A percentile compares a stretch with the other conserved stretches of the same genome.
Conservation (phyloP, 2,113 vertebrate genomes). For the Crotalus horridus region DNA sequence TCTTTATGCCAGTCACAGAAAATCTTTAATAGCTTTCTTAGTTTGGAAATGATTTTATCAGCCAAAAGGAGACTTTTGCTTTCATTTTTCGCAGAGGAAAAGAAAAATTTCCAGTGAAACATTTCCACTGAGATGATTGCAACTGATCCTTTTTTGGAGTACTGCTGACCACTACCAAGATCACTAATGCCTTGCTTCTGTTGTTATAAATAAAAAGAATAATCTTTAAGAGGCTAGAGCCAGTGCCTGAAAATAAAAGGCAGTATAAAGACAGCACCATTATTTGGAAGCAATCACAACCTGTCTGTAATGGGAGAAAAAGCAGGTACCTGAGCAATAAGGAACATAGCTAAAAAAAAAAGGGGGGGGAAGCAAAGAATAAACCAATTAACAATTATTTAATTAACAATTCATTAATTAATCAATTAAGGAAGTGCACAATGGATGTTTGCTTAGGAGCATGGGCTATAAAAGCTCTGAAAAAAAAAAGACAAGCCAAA, state of each 20-base stretch:
- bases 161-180: neutral
- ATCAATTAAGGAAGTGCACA: neutral
- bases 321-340: neutral
- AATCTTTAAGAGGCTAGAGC: neutral
- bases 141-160: neutral
- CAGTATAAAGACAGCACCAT: neutral
- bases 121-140: neutral
- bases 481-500: neutral
- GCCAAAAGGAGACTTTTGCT: neutral
- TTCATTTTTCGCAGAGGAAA: neutral
- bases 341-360: neutral
- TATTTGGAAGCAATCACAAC: neutral
- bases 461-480: neutral
- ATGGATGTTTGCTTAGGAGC: neutral
- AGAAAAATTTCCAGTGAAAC: neutral
- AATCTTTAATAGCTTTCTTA: neutral
- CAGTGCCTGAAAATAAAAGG: neutral
- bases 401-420: neutral
- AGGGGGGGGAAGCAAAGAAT: neutral
- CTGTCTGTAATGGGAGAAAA: neutral
- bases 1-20: neutral
- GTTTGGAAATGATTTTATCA: neutral
- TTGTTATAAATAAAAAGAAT: neutral
- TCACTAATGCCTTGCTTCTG: neutral
- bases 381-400: neutral